phyloP scores from a whole-genome alignment of 2,888 invertebrate genomes.

The Lamproptera curius region DNA sequence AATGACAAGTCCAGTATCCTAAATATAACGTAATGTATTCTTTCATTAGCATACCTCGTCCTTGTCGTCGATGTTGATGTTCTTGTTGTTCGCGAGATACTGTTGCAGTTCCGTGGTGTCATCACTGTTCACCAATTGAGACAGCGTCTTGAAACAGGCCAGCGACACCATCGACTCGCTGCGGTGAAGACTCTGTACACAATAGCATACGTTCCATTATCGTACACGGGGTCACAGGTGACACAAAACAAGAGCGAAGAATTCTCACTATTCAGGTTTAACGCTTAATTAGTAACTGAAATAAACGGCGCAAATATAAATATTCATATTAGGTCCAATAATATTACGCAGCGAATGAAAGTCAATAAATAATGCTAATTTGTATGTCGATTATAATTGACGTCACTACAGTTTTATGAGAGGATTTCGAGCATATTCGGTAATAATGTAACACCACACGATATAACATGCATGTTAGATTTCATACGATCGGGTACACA shows the following conservation, averaged over 20 bases:
- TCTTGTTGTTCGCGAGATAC: constrained; percentile 90
- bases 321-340: background rate
- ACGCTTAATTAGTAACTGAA: background rate
- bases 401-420: background rate
- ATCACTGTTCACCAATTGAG: constrained; percentile 88
- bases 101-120: constrained; percentile 87
- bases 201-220: constrained; percentile 26
- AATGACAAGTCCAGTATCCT: too few species aligned
- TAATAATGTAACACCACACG: constrained; percentile 12
- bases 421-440: background rate
- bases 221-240: background rate
- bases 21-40: background rate
- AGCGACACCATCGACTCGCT: constrained; percentile 95
- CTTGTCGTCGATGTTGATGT: constrained; percentile 89
- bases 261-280: background rate
- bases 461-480: constrained; percentile 7
- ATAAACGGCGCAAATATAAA: background rate
- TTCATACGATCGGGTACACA: background rate
- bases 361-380: background rate
- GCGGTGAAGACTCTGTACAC: constrained; percentile 87
- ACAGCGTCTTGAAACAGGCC: constrained; percentile 87
- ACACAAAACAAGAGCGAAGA: background rate
- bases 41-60: constrained; percentile 83
- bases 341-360: background rate
- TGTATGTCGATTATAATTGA: background rate